Base-by-base conservation (phyloP, 2,888 invertebrate species). In the Callinectes sapidus region DNA sequence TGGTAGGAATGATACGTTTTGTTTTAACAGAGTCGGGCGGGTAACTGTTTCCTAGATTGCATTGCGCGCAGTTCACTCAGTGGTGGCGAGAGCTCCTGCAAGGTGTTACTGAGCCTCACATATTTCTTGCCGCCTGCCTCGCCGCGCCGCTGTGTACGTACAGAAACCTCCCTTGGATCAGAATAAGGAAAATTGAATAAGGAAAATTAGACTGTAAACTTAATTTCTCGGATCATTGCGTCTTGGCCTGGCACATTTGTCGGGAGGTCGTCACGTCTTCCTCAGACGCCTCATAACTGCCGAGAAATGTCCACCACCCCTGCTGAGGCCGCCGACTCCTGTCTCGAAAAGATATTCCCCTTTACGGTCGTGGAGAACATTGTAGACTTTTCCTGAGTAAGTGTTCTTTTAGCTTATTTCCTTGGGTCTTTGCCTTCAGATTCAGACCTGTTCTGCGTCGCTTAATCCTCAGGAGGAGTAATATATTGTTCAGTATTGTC, bases 11-110 rank as follows among this genome's bases (percentile, higher is more conserved):
- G 32, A 81, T 81, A 35, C 18, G 66, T 35, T 35, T 42, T 61
- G 18, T 89, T 89, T 61, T 18, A 89, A 61, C 61, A 61, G 61
- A 61, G 28, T 89, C 18, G 66, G 6, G 71, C 28, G 8, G 35
- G 35, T 90, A 42, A 71, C 89, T 54, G n/a, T 61, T 61, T 61
- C 35, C 16, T 32, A n/a, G 89, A 66, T 61, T n/a, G 35, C 61
- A 61, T 66, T 10, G 90, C 35, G 42, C 18, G 18, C 6, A 71
- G 71, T 71, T 71, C 14, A 23, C n/a, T 42, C 48, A 48, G 87
- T 23, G 28, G 18, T 39, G 28, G 28, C 42, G 54, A n/a, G 71
- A 71, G 71, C 28, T 55, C 54, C 55, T 87, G 18, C 54, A n/a
- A 87, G n/a, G n/a, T 87, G n/a, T 87, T 54, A 55, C 42, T 8